Conservation (phyloP, 2,797 vertebrate genomes). For the Macropodus opercularis region DNA sequence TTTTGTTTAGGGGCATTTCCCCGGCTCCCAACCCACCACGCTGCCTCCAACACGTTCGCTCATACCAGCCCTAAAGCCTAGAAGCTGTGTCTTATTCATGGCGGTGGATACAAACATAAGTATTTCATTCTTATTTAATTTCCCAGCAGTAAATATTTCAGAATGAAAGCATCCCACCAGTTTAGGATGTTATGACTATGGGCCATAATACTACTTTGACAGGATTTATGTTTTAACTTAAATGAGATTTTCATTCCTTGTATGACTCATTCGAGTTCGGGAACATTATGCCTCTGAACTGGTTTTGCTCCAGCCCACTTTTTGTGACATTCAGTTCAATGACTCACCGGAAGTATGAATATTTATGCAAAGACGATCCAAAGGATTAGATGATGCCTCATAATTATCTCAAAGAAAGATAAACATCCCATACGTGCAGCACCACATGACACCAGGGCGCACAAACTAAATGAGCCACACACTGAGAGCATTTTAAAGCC, state of each 20-base stretch:
- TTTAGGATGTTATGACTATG: background rate
- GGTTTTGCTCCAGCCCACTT: background rate
- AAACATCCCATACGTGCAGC: constrained; percentile 5
- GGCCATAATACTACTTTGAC: background rate
- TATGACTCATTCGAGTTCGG: constrained; percentile 5
- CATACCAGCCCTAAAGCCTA: constrained; percentile 24
- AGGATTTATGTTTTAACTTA: background rate
- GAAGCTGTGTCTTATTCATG: constrained; percentile 33
- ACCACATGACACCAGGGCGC: background rate
- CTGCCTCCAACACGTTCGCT: constrained; percentile 17
- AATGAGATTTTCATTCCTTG: background rate
- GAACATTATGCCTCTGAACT: background rate
- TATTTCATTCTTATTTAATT: constrained; percentile 41
- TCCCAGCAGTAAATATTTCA: constrained; percentile 42
- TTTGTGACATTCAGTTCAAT: no score
- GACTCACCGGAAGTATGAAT: background rate
- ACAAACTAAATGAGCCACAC: background rate
- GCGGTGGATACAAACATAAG: constrained; percentile 12
- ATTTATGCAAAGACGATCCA: constrained; percentile 1
- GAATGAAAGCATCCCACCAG: background rate
- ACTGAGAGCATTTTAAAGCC: no score
- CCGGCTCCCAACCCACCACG: background rate
- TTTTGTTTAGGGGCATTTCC: constrained; percentile 18
- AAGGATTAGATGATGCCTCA: background rate
- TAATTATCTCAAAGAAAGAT: constrained; percentile 6